These are phyloP conservation scores for Ginglymostoma cirratum DNA, from an alignment of 2,113 vertebrate species.

Conservation along the genomic window DNA sequence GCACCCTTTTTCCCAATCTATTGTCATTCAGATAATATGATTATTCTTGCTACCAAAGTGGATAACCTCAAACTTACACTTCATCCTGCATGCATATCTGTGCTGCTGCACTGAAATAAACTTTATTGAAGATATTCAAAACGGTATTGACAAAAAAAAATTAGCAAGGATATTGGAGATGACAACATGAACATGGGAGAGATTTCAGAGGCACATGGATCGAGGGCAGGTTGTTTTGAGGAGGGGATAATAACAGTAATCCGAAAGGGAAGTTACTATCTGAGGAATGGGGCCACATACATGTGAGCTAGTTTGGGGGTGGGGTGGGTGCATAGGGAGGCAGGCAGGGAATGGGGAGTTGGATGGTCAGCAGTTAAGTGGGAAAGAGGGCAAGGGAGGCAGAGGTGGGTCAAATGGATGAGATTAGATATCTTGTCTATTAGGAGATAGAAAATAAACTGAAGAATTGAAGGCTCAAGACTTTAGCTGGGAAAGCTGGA, in stretches of 20 bases:
- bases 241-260: neutral
- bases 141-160: neutral
- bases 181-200: neutral
- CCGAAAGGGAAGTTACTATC: neutral
- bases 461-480: neutral
- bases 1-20: too few species aligned
- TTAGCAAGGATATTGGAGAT: neutral
- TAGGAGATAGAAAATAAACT: neutral
- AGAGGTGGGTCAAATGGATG: neutral
- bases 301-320: too few species aligned
- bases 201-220: neutral
- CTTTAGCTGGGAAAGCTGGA: neutral
- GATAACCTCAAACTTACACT: too few species aligned
- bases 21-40: too few species aligned
- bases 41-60: too few species aligned
- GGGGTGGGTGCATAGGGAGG: neutral
- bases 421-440: neutral
- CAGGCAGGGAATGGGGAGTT: neutral
- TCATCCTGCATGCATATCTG: neutral
- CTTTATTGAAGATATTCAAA: neutral
- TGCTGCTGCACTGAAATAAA: neutral
- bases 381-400: neutral
- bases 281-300: neutral
- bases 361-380: neutral
- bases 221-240: neutral